Conservation (phyloP, 2,113 vertebrate species). For the Hyaena hyaena region DNA sequence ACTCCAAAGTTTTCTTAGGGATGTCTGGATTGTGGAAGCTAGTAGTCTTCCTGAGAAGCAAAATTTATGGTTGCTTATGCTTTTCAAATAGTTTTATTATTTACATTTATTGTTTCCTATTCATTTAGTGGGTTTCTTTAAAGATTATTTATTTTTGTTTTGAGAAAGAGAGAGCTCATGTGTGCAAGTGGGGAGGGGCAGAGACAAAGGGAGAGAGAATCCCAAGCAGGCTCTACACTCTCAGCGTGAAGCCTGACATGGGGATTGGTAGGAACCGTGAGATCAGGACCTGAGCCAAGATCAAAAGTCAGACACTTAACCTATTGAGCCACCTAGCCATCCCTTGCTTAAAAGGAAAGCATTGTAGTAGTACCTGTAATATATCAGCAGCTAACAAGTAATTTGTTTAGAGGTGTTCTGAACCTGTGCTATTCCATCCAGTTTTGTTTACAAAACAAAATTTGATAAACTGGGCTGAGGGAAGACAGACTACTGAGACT, state of each 20-base stretch:
- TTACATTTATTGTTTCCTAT: conserved; percentile 10
- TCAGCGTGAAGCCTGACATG: too few relatives aligned
- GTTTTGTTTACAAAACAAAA: background rate
- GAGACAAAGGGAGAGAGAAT: too few relatives aligned
- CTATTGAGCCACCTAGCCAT: too few relatives aligned
- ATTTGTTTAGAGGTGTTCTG: background rate
- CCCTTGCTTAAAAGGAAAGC: conserved; percentile 8
- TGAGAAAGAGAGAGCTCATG: too few relatives aligned
- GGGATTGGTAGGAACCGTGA: too few relatives aligned
- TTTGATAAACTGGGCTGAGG: background rate
- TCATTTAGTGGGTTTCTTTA: background rate
- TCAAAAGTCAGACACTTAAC: too few relatives aligned
- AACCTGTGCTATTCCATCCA: background rate
- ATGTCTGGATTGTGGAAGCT: background rate
- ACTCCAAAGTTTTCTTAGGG: background rate
- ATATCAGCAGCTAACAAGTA: background rate
- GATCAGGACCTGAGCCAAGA: too few relatives aligned
- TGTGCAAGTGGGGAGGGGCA: too few relatives aligned
- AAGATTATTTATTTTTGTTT: too few relatives aligned
- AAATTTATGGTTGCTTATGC: conserved; percentile 12
- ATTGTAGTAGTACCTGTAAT: background rate
- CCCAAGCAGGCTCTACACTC: too few relatives aligned
- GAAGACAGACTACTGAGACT: background rate
- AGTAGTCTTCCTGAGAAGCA: conserved; percentile 36
- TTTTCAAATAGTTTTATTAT: conserved; percentile 9